Percentiles rank a stretch among this genome's conserved stretches.
phyloP scores from a whole-genome alignment of 37 sponge, comb jelly and placozoan genomes.

The Amphimedon queenslandica region DNA sequence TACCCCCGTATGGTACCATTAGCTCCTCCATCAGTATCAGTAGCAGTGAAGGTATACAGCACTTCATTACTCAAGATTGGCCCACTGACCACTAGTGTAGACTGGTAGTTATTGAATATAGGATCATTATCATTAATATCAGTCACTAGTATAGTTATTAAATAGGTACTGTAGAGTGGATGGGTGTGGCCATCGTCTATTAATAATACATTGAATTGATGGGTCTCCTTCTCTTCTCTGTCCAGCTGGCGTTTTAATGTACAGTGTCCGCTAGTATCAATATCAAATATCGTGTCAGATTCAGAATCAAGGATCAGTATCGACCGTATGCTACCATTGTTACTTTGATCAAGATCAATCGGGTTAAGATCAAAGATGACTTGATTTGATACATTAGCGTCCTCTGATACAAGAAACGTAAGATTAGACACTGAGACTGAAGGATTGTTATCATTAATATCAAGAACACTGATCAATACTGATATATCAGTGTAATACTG shows the following conservation, averaged over 20 bases:
- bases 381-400: background rate
- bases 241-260: conserved; percentile 24
- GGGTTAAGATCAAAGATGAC: conserved; percentile 5
- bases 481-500: conserved; percentile 20
- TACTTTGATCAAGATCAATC: conserved; percentile 38
- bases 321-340: conserved; percentile 19
- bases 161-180: conserved; percentile 10
- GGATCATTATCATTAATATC: conserved; percentile 66
- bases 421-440: conserved; percentile 11
- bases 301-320: conserved; percentile 23
- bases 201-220: conserved; percentile 19
- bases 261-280: conserved; percentile 25
- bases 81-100: conserved; percentile 28
- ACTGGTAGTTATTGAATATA: conserved; percentile 13
- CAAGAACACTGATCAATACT: conserved; percentile 28
- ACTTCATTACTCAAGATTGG: conserved; percentile 18
- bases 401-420: conserved; percentile 19
- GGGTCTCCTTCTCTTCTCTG: conserved; percentile 15
- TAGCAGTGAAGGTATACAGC: conserved; percentile 29
- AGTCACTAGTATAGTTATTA: conserved; percentile 18
- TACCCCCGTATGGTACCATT: conserved; percentile 29
- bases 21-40: conserved; percentile 34
- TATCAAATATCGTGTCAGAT: conserved; percentile 23
- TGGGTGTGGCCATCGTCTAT: conserved; percentile 40
- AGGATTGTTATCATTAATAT: conserved; percentile 66